Conservation (phyloP, 2,888 invertebrate genomes). For the Tholera decimalis region DNA sequence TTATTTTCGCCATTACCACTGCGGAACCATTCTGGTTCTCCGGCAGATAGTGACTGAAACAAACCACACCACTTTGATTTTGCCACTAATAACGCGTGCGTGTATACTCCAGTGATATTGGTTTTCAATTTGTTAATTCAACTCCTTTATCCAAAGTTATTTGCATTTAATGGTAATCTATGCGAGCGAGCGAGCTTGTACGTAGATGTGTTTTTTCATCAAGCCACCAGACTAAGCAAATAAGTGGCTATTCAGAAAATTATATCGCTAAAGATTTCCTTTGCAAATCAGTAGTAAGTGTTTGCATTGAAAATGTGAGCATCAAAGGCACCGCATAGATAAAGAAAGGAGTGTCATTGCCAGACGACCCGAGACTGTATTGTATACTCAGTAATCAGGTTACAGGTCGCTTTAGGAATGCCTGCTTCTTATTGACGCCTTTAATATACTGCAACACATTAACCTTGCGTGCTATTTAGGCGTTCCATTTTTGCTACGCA, state of each 20-base stretch:
- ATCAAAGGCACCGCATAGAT: slow-evolving; percentile 59
- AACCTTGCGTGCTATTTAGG: slow-evolving; percentile 87
- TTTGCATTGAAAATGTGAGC: slow-evolving; percentile 43
- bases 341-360: slow-evolving; percentile 65
- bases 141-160: slow-evolving; percentile 48
- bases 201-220: slow-evolving; percentile 37
- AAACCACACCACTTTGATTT: slow-evolving; percentile 64
- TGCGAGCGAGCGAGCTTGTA: slow-evolving; percentile 24
- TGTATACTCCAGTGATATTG: slow-evolving; percentile 28
- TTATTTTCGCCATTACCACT: slow-evolving; percentile 57
- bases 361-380: slow-evolving; percentile 54
- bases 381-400: slow-evolving; percentile 70
- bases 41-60: slow-evolving; percentile 64
- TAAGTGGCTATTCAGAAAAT: slow-evolving; percentile 17
- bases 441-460: slow-evolving; percentile 81
- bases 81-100: slow-evolving; percentile 37
- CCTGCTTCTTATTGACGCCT: slow-evolving; percentile 83
- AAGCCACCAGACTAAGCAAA: background rate
- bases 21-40: slow-evolving; percentile 60
- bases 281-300: slow-evolving; percentile 7
- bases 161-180: slow-evolving; percentile 53
- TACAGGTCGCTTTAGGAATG: slow-evolving; percentile 82
- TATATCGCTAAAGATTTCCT: slow-evolving; percentile 9
- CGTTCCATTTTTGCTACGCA: slow-evolving; percentile 73
- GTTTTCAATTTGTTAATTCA: slow-evolving; percentile 54